A percentile compares a stretch with the other conserved stretches of the same genome.
phyloP scores from a whole-genome alignment of 64 coral and sea anemone genomes.

The Stylophora pistillata region DNA sequence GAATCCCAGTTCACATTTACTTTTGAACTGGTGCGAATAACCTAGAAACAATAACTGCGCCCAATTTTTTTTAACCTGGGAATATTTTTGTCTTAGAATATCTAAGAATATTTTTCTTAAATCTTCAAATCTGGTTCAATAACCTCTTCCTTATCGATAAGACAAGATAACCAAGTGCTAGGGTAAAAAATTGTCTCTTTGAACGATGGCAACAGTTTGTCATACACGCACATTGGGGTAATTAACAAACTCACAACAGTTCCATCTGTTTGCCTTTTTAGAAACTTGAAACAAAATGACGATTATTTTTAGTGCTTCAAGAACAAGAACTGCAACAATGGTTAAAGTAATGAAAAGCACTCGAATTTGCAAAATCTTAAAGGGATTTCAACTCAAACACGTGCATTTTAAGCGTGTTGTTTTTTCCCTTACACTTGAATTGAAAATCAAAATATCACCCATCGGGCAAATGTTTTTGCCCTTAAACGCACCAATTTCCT shows the following conservation, averaged over 20 bases:
- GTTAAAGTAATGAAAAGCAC: conserved; percentile 9
- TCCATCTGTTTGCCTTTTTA: conserved; percentile 23
- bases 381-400: conserved; percentile 17
- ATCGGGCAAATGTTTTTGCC: not conserved
- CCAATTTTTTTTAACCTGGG: no score
- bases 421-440: conserved; percentile 1
- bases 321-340: conserved; percentile 11
- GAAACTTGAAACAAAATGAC: conserved; percentile 33
- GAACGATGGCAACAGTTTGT: not conserved
- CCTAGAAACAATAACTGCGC: no score
- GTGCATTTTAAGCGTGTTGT: not conserved
- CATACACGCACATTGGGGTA: not conserved
- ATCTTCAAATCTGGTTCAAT: no score
- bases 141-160: no score
- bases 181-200: not conserved
- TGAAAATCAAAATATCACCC: not conserved
- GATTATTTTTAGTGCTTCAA: conserved; percentile 19
- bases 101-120: no score
- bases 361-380: conserved; percentile 13
- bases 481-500: not conserved
- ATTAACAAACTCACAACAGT: conserved; percentile 30
- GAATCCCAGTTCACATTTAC: not conserved
- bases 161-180: no score
- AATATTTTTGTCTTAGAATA: no score
- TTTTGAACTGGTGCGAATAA: not conserved